A percentile compares a stretch with the other conserved stretches of the same genome.
phyloP scores from a whole-genome alignment of 2,888 invertebrate genomes.

The Drosophila rubida region DNA sequence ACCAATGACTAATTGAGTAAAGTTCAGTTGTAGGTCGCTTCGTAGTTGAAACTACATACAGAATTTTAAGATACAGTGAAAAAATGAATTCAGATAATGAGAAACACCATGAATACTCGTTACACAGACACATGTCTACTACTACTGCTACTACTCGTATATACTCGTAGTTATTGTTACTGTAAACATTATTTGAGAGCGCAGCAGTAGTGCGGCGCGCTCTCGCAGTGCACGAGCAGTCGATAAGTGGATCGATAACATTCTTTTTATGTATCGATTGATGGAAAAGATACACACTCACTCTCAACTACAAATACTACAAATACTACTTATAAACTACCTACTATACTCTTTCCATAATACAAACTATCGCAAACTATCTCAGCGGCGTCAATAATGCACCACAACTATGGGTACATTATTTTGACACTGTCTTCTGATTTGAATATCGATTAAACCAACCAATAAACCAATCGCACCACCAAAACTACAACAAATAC shows the following conservation, averaged over 20 bases:
- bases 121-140: conserved; percentile 35
- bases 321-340: conserved; percentile 39
- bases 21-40: conserved; percentile 41
- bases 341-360: conserved; percentile 74
- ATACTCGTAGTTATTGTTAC: conserved; percentile 38
- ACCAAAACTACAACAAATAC: conserved; percentile 58
- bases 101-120: conserved; percentile 41
- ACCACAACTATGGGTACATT: conserved; percentile 83
- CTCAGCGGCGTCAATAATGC: conserved; percentile 81
- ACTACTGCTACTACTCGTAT: not conserved
- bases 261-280: not conserved
- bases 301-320: conserved; percentile 40
- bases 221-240: conserved; percentile 48
- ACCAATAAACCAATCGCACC: conserved; percentile 36
- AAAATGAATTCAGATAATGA: conserved; percentile 11
- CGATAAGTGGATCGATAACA: conserved; percentile 19
- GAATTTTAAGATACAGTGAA: conserved; percentile 8
- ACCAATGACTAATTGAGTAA: conserved; percentile 32
- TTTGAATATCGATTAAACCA: conserved; percentile 82
- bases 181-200: conserved; percentile 28
- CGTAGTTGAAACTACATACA: conserved; percentile 57
- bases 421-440: conserved; percentile 86
- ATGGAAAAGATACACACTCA: conserved; percentile 40
- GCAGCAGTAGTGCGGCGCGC: conserved; percentile 46
- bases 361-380: conserved; percentile 79